phyloP scores from a whole-genome alignment of 2,888 invertebrate species.

The Limnephilus marmoratus region DNA sequence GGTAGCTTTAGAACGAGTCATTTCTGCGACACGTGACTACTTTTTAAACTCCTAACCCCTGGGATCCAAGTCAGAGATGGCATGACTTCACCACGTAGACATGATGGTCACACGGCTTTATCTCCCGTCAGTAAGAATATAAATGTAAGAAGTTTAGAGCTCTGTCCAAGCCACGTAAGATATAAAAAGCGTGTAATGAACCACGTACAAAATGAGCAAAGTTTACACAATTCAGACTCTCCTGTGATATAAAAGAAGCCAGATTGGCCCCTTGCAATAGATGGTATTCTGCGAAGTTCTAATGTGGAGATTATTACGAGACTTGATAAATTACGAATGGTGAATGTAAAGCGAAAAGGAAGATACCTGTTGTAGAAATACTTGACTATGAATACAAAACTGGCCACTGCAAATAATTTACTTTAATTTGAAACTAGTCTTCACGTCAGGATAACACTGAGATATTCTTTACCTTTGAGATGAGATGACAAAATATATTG shows the following conservation, averaged over 20 bases:
- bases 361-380: neutral
- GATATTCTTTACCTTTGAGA: too few species aligned
- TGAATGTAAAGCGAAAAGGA: neutral
- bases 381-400: too few species aligned
- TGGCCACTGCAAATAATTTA: too few species aligned
- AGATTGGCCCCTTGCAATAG: neutral
- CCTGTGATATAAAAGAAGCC: neutral
- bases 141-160: neutral
- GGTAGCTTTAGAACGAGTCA: neutral
- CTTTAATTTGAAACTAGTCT: too few species aligned
- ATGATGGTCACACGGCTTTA: neutral
- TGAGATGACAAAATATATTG: too few species aligned
- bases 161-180: slow-evolving; percentile 7
- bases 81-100: neutral
- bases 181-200: neutral
- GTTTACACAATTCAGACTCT: neutral
- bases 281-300: neutral
- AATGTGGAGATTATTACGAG: neutral
- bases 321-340: neutral
- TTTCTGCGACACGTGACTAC: neutral
- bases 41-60: neutral
- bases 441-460: too few species aligned
- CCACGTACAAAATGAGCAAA: slow-evolving; percentile 22
- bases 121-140: neutral
- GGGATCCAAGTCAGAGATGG: neutral